These are phyloP conservation scores for Hiodon tergisus DNA, from an alignment of 2,113 vertebrate genomes.

Conservation along the genomic window DNA sequence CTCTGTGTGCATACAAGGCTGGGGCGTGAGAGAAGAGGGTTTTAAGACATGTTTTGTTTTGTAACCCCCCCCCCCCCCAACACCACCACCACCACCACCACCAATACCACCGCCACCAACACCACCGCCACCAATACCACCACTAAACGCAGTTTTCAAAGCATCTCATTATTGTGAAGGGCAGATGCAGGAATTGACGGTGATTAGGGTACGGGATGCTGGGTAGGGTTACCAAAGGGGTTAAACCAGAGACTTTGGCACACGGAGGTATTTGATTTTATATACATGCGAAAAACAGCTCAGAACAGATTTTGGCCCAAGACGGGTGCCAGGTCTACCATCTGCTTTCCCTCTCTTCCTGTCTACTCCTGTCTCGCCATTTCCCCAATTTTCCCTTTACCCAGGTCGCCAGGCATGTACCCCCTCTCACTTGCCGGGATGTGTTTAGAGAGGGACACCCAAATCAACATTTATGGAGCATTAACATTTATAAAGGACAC, in stretches of 20 bases:
- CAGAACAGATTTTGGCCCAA: slow-evolving; percentile 67
- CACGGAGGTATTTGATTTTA: slow-evolving; percentile 44
- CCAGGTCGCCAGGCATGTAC: neutral
- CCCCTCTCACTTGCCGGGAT: slow-evolving; percentile 30
- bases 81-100: too few species aligned
- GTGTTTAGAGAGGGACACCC: too few species aligned
- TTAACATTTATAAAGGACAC: too few species aligned
- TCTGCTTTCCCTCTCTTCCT: slow-evolving; percentile 68
- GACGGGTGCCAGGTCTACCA: slow-evolving; percentile 70
- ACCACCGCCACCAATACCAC: too few species aligned
- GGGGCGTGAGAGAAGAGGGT: slow-evolving; percentile 48
- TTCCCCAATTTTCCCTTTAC: slow-evolving; percentile 19
- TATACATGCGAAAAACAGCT: slow-evolving; percentile 70
- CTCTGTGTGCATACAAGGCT: slow-evolving; percentile 58
- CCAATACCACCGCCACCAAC: too few species aligned
- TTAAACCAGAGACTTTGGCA: slow-evolving; percentile 66
- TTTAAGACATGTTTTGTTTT: slow-evolving; percentile 52
- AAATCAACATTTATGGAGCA: too few species aligned
- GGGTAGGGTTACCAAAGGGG: slow-evolving; percentile 52
- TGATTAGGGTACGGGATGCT: slow-evolving; percentile 36
- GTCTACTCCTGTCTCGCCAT: slow-evolving; percentile 33
- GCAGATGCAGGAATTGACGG: slow-evolving; percentile 19
- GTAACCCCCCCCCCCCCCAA: slow-evolving; percentile 19
- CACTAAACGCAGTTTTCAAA: slow-evolving; percentile 38
- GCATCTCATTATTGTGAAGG: slow-evolving; percentile 49